Base-by-base conservation (phyloP, 1,140 invertebrate species). In the Bombus haemorrhoidalis region DNA sequence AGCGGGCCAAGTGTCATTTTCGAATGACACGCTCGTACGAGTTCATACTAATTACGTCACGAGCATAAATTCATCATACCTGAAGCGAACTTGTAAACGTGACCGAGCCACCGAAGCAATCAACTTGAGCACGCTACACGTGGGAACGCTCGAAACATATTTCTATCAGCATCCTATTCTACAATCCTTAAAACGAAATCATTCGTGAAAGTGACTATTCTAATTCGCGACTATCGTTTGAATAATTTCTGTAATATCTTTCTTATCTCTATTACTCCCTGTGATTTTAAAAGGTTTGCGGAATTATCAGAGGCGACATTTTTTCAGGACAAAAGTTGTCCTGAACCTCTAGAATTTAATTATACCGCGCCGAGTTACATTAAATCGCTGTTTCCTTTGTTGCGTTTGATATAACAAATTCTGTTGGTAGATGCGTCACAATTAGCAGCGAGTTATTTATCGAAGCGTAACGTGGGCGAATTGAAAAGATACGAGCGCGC, bases 41-140 rank as follows among this genome's bases (percentile, higher is more conserved):
- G 34, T 77, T 69, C 73, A 39, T 69, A 76, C 72, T 83, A 83
- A 83, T 83, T 83, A 83, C 62, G 73, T 57, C 73, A 69, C n/a
- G 62, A 77, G 62, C 53, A 68, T 83, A 68, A 83, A 68, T 83
- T 83, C 81, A 37, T 68, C 81, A 32, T 41, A 77, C 59, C 81
- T 53, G 81, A 1, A 47, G 59, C 10, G 59, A 41, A 37, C 66
- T 57, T 25, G 72, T 37, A 37, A 76, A 76, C 41, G 41, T 39
- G 71, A 64, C n/a, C 72, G 12, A 25, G 59, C 32, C 62, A 47
- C 28, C 34, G 25, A 25, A 57, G 73, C 47, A 83, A 83, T 83
- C 73, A 57, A 77, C 73, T 57, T 47, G 25, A 34, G 28, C 43
- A 25, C 5, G 59, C 2, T 18, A 53, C 81, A 53, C 62, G 81